Base-by-base conservation (phyloP, 2,797 vertebrate genomes). In the Trachops cirrhosus region DNA sequence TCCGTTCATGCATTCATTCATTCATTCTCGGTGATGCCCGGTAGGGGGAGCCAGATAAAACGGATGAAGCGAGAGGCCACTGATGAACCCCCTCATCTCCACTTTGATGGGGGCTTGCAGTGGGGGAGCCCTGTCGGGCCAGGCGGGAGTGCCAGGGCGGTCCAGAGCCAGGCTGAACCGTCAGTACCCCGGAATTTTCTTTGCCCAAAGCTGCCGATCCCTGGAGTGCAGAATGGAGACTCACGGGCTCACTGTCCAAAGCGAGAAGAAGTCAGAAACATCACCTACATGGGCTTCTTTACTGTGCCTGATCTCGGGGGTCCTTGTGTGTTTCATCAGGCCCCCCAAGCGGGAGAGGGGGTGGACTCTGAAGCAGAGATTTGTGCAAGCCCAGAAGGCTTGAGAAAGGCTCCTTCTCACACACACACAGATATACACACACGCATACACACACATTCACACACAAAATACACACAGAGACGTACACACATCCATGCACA, bases 271-370 rank as follows among this genome's bases (percentile, higher is more conserved):
- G 5, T 1, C 5, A 50, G 68, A 19, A 52, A 0, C n/a, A 0
- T 1, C 0, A 0, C 34, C 11, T 4, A 1, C 21, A 48, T 0
- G 0, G 34, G 57, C 32, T 37, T 37, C 73, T 11, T 19, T 2
- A 10, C 10, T 22, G 1, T 0, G 0, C 6, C 24, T 32, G 32
- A 24, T 24, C 44, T 32, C 0, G 0, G 29, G 37, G 39, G 41
- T 8, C 4, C 15, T 41, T 9, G 32, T 37, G 37, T 86, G 19
- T 14, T 22, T 44, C 24, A 75, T 19, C 3, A 1, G 37, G 32
- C 2, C n/a, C n/a, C n/a, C n/a, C n/a, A n/a, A n/a, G n/a, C n/a
- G n/a, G 34, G 19, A 39, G 16, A 6, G 8, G 41, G 50, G 73
- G 44, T 32, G 14, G 52, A 19, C 18, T 73, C 10, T 0, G 5